Evolutionary conservation across 2,113 vertebrate genomes (phyloP).

Genomic region (Colaptes auratus): DNA sequence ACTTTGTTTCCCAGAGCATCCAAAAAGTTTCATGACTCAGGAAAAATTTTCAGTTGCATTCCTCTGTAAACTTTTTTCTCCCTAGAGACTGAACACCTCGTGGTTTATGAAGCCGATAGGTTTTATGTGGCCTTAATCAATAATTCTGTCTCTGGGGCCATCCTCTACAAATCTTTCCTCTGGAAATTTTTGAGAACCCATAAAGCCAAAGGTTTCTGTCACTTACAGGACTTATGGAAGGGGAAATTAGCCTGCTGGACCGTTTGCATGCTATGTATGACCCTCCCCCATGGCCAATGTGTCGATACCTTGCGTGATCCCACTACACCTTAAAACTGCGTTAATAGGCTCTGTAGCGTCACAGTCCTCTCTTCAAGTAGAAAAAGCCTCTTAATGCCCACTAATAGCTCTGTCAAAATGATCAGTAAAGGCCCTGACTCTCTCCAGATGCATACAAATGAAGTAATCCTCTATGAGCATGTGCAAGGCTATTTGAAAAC

Average conservation of each 20-base stretch:
- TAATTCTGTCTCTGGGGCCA: not conserved
- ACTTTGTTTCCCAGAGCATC: not conserved
- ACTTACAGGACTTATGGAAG: not conserved
- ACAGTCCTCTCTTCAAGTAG: not conserved
- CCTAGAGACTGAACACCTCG: not conserved
- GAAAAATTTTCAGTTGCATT: not conserved
- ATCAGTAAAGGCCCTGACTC: not conserved
- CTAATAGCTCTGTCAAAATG: not conserved
- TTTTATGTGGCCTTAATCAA: not conserved
- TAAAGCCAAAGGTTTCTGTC: not conserved
- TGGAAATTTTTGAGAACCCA: not conserved
- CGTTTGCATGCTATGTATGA: not conserved
- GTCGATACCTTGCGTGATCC: not conserved
- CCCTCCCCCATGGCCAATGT: not conserved
- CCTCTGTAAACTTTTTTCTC: not conserved
- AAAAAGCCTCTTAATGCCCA: not conserved
- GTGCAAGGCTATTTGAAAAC: not conserved
- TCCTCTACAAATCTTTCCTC: not conserved
- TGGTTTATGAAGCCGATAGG: not conserved
- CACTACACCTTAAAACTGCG: not conserved
- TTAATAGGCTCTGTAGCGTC: not conserved
- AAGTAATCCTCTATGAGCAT: not conserved
- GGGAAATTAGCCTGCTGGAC: not conserved
- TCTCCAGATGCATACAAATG: not conserved
- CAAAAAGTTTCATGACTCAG: not conserved